Conservation (phyloP, 2,113 vertebrate genomes). For the Solea senegalensis region DNA sequence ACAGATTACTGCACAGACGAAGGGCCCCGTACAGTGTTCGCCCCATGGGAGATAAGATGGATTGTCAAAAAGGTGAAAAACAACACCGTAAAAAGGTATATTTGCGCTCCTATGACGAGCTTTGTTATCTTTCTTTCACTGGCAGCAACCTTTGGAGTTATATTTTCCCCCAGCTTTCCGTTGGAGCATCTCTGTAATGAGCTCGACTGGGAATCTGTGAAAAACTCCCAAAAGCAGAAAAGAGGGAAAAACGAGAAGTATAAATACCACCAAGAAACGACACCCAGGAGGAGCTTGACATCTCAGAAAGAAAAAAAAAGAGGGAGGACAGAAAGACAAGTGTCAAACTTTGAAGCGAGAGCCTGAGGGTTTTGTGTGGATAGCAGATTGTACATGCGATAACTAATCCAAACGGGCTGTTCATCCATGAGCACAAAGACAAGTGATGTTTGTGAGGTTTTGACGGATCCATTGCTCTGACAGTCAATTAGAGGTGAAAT, state of each 20-base stretch:
- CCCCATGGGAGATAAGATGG: slow-evolving; percentile 31
- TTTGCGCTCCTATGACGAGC: slow-evolving; percentile 38
- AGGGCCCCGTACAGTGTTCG: slow-evolving; percentile 1
- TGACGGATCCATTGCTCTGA: not conserved
- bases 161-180: slow-evolving; percentile 44
- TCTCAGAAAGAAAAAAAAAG: slow-evolving; percentile 26
- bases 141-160: slow-evolving; percentile 40
- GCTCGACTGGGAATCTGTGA: slow-evolving; percentile 50
- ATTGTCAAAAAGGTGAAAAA: slow-evolving; percentile 44
- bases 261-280: slow-evolving; percentile 27
- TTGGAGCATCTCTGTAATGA: slow-evolving; percentile 53
- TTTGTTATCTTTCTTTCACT: slow-evolving; percentile 34
- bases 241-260: not conserved
- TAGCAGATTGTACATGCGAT: slow-evolving; percentile 10
- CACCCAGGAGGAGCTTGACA: slow-evolving; percentile 31
- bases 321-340: slow-evolving; percentile 21
- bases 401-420: slow-evolving; percentile 16
- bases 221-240: slow-evolving; percentile 29
- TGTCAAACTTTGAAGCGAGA: slow-evolving; percentile 34
- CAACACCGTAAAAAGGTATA: slow-evolving; percentile 20
- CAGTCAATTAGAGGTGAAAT: not conserved
- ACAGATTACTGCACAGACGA: slow-evolving; percentile 29
- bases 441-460: not conserved
- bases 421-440: not conserved
- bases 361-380: slow-evolving; percentile 41